phyloP scores from a whole-genome alignment of 1,140 invertebrate genomes.

The Plectrocnemia conspersa region DNA sequence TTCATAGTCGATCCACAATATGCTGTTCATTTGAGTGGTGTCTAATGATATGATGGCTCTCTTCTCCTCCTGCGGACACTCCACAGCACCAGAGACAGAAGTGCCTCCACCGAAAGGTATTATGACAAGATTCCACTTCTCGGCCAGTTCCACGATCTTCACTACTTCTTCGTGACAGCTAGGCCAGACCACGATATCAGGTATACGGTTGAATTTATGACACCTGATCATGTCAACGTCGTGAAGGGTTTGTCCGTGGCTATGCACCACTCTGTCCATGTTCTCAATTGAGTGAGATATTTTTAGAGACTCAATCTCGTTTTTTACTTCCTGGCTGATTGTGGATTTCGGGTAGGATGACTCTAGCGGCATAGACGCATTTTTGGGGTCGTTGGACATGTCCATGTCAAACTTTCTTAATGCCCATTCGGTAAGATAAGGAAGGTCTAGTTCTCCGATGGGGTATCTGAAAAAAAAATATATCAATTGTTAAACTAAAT shows the following conservation, averaged over 20 bases:
- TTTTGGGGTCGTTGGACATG: constrained; percentile 42
- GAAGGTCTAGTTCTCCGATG: constrained; percentile 71
- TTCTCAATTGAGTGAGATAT: constrained; percentile 73
- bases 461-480: constrained; percentile 64
- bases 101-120: constrained; percentile 97
- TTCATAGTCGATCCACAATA: constrained; percentile 90
- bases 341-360: constrained; percentile 54
- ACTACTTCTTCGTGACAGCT: constrained; percentile 77
- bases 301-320: constrained; percentile 55
- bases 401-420: constrained; percentile 66
- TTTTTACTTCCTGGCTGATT: constrained; percentile 55
- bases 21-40: constrained; percentile 92
- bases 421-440: constrained; percentile 79
- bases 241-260: constrained; percentile 93
- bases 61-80: constrained; percentile 76
- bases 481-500: too few relatives aligned
- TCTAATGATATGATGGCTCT: constrained; percentile 88
- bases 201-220: constrained; percentile 75
- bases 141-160: constrained; percentile 73
- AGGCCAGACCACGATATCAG: constrained; percentile 93
- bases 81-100: constrained; percentile 86
- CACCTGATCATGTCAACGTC: constrained; percentile 78
- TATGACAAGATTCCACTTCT: constrained; percentile 72
- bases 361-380: constrained; percentile 50
- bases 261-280: constrained; percentile 79